Percentiles rank a stretch among this genome's conserved stretches.
Conservation (phyloP, 30 jellyfish, hydroid and myxozoan genomes). For the Pelagia noctiluca region DNA sequence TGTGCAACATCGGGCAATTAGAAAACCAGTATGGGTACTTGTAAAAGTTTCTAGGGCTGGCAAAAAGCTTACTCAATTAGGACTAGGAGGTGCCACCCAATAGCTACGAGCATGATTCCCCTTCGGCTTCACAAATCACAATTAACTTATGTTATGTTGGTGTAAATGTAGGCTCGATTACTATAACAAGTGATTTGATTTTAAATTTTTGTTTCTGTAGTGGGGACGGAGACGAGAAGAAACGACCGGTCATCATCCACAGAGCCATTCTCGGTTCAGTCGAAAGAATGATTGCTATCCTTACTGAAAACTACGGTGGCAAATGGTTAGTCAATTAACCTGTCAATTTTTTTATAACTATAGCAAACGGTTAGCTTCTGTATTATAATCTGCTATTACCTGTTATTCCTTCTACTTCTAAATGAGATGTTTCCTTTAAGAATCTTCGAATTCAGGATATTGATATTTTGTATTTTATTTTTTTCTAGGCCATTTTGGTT, state of each 20-base stretch:
- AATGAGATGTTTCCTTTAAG: background rate
- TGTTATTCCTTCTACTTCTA: background rate
- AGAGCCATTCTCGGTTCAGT: slow-evolving; percentile 99
- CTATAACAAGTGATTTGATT: too few species aligned
- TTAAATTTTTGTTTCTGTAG: too few species aligned
- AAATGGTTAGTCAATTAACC: slow-evolving; percentile 73
- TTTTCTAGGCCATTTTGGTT: slow-evolving; percentile 96
- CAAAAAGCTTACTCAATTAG: too few species aligned
- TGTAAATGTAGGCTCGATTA: too few species aligned
- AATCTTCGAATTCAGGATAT: background rate
- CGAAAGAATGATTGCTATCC: slow-evolving; percentile 97
- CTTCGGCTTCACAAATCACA: too few species aligned
- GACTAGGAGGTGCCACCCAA: too few species aligned
- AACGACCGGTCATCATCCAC: slow-evolving; percentile 97
- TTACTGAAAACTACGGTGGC: slow-evolving; percentile 97
- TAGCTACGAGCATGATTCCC: too few species aligned
- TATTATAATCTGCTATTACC: background rate
- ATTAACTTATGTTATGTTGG: too few species aligned
- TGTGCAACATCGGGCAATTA: too few species aligned
- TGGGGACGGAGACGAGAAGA: slow-evolving; percentile 97
- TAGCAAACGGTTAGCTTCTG: background rate
- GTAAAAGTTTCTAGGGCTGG: too few species aligned
- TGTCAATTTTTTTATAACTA: background rate
- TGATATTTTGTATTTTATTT: background rate
- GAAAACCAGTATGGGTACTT: too few species aligned